Evolutionary conservation across 2,113 vertebrate genomes (phyloP).

Genomic region (Setophaga coronata): DNA sequence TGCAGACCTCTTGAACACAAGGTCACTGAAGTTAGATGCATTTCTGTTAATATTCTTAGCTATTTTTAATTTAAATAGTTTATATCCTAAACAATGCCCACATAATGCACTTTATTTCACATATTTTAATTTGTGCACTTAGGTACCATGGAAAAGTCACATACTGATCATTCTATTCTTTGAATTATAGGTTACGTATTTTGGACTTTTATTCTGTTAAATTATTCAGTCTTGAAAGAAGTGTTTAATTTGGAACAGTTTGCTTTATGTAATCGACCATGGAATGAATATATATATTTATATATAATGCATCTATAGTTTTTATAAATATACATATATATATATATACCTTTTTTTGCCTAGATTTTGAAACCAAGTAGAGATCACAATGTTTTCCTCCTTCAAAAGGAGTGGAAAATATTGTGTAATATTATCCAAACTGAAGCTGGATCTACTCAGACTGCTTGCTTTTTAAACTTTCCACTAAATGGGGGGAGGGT

Average conservation of each 20-base stretch:
- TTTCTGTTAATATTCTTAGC: not conserved
- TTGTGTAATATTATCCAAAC: not conserved
- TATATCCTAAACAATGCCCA: not conserved
- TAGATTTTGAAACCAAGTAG: not conserved
- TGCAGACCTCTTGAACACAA: not conserved
- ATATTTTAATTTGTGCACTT: not conserved
- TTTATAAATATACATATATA: not conserved
- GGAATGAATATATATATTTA: not conserved
- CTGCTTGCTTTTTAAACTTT: constrained; percentile 4
- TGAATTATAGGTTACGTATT: not conserved
- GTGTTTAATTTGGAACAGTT: not conserved
- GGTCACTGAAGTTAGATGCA: not conserved
- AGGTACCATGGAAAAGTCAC: not conserved
- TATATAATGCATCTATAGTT: not conserved
- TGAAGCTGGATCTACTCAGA: not conserved
- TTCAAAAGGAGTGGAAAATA: constrained; percentile 10
- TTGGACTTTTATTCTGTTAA: not conserved
- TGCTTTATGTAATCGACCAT: not conserved
- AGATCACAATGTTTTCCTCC: not conserved
- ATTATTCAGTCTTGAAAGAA: not conserved
- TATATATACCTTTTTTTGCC: not conserved
- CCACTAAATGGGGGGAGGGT: accelerated
- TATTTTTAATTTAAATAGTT: not conserved
- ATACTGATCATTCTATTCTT: not conserved
- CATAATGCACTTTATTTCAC: not conserved